These are phyloP conservation scores for Diloba caeruleocephala DNA, from an alignment of 2,888 invertebrate genomes.

Conservation along the genomic window DNA sequence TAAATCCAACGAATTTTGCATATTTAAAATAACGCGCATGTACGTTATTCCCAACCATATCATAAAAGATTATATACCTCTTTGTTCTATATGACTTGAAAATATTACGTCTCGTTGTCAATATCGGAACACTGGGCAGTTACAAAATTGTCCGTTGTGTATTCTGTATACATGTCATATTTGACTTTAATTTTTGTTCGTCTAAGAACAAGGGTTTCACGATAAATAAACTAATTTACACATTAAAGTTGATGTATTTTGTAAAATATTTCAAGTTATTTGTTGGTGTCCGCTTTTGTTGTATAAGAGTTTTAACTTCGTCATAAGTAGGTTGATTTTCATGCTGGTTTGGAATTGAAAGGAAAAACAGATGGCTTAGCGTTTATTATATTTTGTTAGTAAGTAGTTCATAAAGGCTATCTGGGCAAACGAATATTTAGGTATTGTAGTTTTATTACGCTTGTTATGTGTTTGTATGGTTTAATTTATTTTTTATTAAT, in stretches of 20 bases:
- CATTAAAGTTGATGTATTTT: constrained; percentile 50
- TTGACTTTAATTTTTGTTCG: constrained; percentile 24
- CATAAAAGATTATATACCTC: constrained; percentile 17
- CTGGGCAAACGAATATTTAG: too few relatives aligned
- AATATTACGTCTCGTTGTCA: constrained; percentile 27
- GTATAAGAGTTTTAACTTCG: constrained; percentile 13
- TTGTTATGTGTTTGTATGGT: too few relatives aligned
- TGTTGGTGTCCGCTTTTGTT: constrained; percentile 44
- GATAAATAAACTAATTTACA: constrained; percentile 40
- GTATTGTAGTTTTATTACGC: too few relatives aligned
- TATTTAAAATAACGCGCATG: constrained; percentile 10
- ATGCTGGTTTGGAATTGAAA: constrained; percentile 35
- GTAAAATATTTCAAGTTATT: constrained; percentile 54
- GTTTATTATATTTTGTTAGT: constrained; percentile 19
- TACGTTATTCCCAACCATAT: constrained; percentile 23
- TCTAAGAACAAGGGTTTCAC: constrained; percentile 19
- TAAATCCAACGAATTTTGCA: constrained; percentile 21
- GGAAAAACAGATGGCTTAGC: constrained; percentile 25
- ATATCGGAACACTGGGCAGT: constrained; percentile 23
- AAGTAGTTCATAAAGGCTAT: constrained; percentile 20
- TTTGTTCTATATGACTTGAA: constrained; percentile 39
- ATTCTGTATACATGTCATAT: constrained; percentile 22
- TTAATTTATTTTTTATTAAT: too few relatives aligned
- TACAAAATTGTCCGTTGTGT: constrained; percentile 33
- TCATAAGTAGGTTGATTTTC: constrained; percentile 46